Evolutionary conservation across 2,797 vertebrate genomes (phyloP), one percentile per base, ranked within the genome.

Genomic region (Hyperoplus lanceolatus): DNA sequence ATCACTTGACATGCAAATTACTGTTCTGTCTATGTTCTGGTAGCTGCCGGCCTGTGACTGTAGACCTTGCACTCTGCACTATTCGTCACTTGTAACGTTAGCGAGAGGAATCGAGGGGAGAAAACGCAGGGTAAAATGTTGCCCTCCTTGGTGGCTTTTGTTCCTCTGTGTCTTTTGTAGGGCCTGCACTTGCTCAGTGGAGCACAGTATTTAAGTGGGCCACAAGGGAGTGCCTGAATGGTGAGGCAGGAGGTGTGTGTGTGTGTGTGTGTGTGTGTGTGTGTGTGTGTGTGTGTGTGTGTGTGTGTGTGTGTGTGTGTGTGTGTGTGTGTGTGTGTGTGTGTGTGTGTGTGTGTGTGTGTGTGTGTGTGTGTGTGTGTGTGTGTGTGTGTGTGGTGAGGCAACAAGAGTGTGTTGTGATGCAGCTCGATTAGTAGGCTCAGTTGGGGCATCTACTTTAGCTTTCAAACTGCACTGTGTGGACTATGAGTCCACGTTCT

Each of bases 161-260:
- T 95, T 95, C 90, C 91, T 91, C 81, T 85, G 87, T 84, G 86
- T 93, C 93, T 93, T 93, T 94, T 94, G 92, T 93, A 93, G 92
- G 88, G 90, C 90, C 92, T 88, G 92, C 92, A 92, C 92, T 94
- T 92, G 94, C 87, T 93, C 93, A 91, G 89, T 90, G 90, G 94
- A 94, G 94, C 93, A 93, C 88, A 90, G 93, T 89, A 83, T 94
- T 95, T 96, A 96, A 96, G 95, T 96, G 95, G 95, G 91, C 94
- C 95, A 95, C 95, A 92, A 91, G 95, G 95, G 95, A 96, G 92
- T 83, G 89, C 71, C 91, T 95, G 93, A 94, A 94, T 93, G 87
- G 89, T 87, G 90, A 92, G 86, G 91, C 84, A 91, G 88, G 79
- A 84, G 86, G 87, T 92, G 90, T 91, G 67, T 81, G 51, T 4